These are phyloP conservation scores for Anser brachyrhynchus DNA, from an alignment of 2,113 vertebrate species.

Conservation along the genomic window DNA sequence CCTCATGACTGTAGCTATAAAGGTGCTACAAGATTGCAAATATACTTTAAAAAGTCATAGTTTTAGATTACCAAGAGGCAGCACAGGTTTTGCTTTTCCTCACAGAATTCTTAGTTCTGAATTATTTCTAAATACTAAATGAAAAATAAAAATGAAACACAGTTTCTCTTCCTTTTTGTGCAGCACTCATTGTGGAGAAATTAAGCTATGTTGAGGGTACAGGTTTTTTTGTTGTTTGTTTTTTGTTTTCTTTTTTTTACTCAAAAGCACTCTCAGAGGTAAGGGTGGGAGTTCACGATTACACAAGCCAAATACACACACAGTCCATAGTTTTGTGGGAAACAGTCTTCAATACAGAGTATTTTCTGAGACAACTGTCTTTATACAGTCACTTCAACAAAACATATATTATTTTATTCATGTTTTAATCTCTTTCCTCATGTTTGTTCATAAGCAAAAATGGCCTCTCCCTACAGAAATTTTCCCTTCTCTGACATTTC, in stretches of 20 bases:
- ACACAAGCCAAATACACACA: neutral
- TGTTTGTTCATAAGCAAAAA: neutral
- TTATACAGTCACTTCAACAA: neutral
- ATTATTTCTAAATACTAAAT: neutral
- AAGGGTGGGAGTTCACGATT: neutral
- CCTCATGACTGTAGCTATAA: neutral
- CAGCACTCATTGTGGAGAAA: neutral
- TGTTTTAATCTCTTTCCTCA: neutral
- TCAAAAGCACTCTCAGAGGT: neutral
- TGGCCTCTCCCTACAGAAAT: neutral
- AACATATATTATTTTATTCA: neutral
- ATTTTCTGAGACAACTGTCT: neutral
- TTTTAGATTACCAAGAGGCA: neutral
- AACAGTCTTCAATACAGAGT: neutral
- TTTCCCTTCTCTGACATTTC: neutral
- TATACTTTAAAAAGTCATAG: neutral
- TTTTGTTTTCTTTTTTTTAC: neutral
- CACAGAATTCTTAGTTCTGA: neutral
- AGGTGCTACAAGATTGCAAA: slow-evolving; percentile 23
- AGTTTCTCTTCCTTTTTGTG: neutral
- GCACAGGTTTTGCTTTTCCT: neutral
- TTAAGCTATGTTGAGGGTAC: neutral
- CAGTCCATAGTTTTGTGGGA: neutral
- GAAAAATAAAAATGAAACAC: too few relatives aligned
- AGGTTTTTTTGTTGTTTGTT: neutral